Conservation (phyloP, 2,113 vertebrate genomes). For the Nyctereutes procyonoides region DNA sequence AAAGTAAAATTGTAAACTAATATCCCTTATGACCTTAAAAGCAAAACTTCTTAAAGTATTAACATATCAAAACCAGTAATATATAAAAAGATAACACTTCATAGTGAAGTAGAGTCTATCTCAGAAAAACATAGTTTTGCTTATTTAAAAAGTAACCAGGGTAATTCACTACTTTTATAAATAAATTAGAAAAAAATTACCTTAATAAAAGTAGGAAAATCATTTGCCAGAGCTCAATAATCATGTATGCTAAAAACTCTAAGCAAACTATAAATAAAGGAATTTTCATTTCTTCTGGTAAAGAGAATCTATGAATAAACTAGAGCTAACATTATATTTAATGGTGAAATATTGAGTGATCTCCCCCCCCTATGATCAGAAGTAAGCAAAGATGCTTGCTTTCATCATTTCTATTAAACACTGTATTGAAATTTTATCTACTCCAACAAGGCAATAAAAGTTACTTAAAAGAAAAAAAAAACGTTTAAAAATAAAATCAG, state of each 20-base stretch:
- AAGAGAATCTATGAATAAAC: background rate
- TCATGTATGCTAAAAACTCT: background rate
- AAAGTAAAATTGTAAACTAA: background rate
- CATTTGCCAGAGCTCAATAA: background rate
- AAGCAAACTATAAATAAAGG: background rate
- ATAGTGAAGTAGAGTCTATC: background rate
- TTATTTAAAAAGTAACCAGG: background rate
- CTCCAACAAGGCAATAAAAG: background rate
- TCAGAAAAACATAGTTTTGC: background rate
- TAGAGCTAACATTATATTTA: background rate
- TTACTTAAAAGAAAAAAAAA: background rate
- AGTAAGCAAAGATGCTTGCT: background rate
- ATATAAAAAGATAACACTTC: background rate
- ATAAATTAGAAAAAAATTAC: background rate
- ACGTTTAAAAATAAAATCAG: background rate
- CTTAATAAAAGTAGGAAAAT: background rate
- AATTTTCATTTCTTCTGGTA: background rate
- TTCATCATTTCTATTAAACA: background rate
- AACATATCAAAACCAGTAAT: background rate
- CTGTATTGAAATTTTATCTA: background rate
- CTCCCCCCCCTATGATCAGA: background rate
- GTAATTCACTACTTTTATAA: background rate
- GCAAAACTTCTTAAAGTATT: background rate
- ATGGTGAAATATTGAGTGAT: background rate
- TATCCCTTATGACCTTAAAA: background rate